A percentile compares a stretch with the other conserved stretches of the same genome.
These are phyloP conservation scores for Formica exsecta DNA, from an alignment of 1,140 invertebrate species.

Conservation along the genomic window DNA sequence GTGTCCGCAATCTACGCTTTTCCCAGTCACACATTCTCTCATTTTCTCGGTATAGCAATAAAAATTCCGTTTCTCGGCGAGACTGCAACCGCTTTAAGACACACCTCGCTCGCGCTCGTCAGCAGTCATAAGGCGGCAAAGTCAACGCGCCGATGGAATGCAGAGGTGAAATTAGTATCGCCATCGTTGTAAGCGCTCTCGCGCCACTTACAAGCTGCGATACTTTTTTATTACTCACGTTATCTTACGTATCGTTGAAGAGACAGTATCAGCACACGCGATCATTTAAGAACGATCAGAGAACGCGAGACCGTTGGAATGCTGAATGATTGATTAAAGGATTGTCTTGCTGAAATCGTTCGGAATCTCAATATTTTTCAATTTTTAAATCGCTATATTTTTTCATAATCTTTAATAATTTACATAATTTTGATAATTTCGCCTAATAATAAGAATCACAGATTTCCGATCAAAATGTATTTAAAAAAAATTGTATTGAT, in stretches of 20 bases:
- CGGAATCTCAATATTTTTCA: background rate
- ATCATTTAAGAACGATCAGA: conserved; percentile 52
- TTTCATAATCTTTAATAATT: background rate
- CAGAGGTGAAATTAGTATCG: conserved; percentile 76
- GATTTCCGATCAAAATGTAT: background rate
- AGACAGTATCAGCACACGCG: background rate
- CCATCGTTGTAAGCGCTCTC: conserved; percentile 45
- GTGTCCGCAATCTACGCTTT: conserved; percentile 8
- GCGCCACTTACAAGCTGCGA: conserved; percentile 65
- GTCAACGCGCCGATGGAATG: conserved; percentile 75
- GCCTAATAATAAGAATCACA: background rate
- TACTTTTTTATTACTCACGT: conserved; percentile 40
- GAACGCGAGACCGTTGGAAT: conserved; percentile 41
- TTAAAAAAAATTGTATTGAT: background rate
- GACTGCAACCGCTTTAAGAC: conserved; percentile 24
- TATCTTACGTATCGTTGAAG: conserved; percentile 1
- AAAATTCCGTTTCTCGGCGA: conserved; percentile 49
- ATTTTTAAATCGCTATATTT: background rate
- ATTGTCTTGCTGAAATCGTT: background rate
- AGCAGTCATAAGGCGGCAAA: conserved; percentile 56
- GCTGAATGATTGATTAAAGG: background rate
- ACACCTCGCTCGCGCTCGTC: conserved; percentile 29
- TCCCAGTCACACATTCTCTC: conserved; percentile 14
- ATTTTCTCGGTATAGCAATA: conserved; percentile 37
- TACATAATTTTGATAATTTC: background rate